Evolutionary conservation across 2,888 invertebrate genomes (phyloP).

Genomic region (Halictus quadricinctus): DNA sequence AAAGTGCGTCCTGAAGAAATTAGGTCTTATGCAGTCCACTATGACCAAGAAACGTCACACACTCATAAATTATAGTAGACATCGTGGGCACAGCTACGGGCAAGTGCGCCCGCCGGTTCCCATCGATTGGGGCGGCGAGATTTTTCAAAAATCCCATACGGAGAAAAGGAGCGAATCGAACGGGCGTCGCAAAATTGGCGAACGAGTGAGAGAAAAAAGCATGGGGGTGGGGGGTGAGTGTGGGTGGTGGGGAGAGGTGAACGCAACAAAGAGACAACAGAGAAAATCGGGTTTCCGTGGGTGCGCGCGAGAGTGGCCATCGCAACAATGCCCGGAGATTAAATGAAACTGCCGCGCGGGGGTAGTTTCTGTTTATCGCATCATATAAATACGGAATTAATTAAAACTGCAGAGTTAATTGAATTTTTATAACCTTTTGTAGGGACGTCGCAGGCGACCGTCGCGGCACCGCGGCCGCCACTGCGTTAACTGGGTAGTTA

Average conservation of each 20-base stretch:
- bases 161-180: conserved; percentile 14
- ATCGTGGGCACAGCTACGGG: too few species aligned
- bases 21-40: too few species aligned
- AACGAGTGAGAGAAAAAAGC: not conserved
- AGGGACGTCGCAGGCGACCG: conserved; percentile 56
- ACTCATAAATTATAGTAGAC: too few species aligned
- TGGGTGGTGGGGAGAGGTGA: not conserved
- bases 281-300: conserved; percentile 46
- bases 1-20: too few species aligned
- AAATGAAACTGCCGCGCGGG: conserved; percentile 66
- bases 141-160: conserved; percentile 28
- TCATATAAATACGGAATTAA: conserved; percentile 78
- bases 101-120: too few species aligned
- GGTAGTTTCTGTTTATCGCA: conserved; percentile 75
- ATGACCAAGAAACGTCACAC: too few species aligned
- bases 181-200: not conserved
- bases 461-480: conserved; percentile 59
- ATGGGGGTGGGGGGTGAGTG: not conserved
- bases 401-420: conserved; percentile 78
- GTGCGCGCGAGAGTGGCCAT: conserved; percentile 16
- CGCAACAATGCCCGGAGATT: conserved; percentile 65
- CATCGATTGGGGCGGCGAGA: conserved; percentile 5
- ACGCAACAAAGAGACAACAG: conserved; percentile 32
- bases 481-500: conserved; percentile 77
- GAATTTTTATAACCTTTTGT: conserved; percentile 78